Conservation (phyloP, 2,113 vertebrate species). For the Callionymus lyra region DNA sequence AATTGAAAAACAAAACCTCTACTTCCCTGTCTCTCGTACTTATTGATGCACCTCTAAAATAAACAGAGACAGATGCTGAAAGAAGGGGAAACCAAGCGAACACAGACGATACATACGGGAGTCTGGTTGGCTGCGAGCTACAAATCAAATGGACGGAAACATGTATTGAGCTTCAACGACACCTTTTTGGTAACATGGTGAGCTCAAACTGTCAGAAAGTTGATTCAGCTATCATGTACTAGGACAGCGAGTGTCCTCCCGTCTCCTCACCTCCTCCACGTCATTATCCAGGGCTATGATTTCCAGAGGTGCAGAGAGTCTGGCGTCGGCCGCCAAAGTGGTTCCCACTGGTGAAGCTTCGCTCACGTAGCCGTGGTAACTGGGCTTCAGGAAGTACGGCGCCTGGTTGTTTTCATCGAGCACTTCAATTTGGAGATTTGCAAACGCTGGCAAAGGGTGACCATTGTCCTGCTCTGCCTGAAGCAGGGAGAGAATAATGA, state of each 20-base stretch:
- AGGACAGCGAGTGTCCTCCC: neutral
- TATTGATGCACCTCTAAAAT: too few species aligned
- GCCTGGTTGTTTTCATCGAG: constrained; percentile 93
- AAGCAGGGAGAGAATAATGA: constrained; percentile 7
- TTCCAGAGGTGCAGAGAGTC: constrained; percentile 74
- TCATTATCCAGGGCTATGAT: constrained; percentile 89
- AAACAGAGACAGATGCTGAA: neutral
- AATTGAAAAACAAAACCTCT: too few species aligned
- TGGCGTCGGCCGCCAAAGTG: constrained; percentile 70
- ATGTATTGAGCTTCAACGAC: constrained; percentile 8
- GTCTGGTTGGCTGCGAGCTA: constrained; percentile 65
- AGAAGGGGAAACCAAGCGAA: constrained; percentile 1
- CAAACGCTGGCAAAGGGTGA: constrained; percentile 90
- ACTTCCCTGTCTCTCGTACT: too few species aligned
- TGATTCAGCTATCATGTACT: too few species aligned
- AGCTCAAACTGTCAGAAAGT: neutral
- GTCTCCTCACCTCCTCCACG: constrained; percentile 79
- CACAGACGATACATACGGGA: constrained; percentile 75
- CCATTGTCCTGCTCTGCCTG: constrained; percentile 97
- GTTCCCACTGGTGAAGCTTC: constrained; percentile 88
- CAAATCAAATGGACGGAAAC: constrained; percentile 45
- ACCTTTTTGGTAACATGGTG: neutral
- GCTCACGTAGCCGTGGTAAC: constrained; percentile 85
- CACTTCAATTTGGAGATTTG: constrained; percentile 90
- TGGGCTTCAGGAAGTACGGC: constrained; percentile 79